Evolutionary conservation across 2,113 vertebrate genomes (phyloP).

Genomic region (Chauna torquata): DNA sequence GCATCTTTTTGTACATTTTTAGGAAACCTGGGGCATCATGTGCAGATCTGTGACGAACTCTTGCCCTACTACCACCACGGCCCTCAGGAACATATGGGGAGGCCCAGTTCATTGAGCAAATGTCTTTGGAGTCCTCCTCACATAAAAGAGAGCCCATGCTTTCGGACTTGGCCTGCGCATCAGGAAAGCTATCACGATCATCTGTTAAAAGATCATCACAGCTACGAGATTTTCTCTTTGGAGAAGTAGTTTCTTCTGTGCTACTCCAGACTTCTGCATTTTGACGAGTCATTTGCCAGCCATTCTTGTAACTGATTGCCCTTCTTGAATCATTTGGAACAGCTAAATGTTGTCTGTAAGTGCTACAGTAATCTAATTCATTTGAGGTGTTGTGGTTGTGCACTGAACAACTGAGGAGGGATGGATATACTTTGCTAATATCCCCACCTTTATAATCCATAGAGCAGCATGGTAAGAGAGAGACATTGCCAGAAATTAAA

Average conservation of each 20-base stretch:
- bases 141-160: slow-evolving; percentile 88
- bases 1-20: slow-evolving; percentile 95
- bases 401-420: slow-evolving; percentile 87
- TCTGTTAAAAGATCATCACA: slow-evolving; percentile 87
- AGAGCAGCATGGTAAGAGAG: slow-evolving; percentile 92
- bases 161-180: slow-evolving; percentile 85
- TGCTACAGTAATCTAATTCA: slow-evolving; percentile 81
- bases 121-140: slow-evolving; percentile 78
- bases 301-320: slow-evolving; percentile 84
- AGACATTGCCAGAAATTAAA: slow-evolving; percentile 90
- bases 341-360: slow-evolving; percentile 80
- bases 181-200: slow-evolving; percentile 71
- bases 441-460: slow-evolving; percentile 92
- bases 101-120: slow-evolving; percentile 67
- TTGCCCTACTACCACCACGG: slow-evolving; percentile 64
- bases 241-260: slow-evolving; percentile 80
- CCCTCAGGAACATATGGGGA: slow-evolving; percentile 57
- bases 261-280: slow-evolving; percentile 91
- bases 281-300: slow-evolving; percentile 86
- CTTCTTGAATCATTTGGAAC: slow-evolving; percentile 83
- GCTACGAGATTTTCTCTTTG: slow-evolving; percentile 89
- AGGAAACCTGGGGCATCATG: slow-evolving; percentile 89
- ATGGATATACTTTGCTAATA: slow-evolving; percentile 86
- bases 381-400: slow-evolving; percentile 78
- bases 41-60: slow-evolving; percentile 82